Evolutionary conservation across 2,113 vertebrate species (phyloP), one percentile per base, ranked within the genome.

Genomic region (Xyliphius kryptos): DNA sequence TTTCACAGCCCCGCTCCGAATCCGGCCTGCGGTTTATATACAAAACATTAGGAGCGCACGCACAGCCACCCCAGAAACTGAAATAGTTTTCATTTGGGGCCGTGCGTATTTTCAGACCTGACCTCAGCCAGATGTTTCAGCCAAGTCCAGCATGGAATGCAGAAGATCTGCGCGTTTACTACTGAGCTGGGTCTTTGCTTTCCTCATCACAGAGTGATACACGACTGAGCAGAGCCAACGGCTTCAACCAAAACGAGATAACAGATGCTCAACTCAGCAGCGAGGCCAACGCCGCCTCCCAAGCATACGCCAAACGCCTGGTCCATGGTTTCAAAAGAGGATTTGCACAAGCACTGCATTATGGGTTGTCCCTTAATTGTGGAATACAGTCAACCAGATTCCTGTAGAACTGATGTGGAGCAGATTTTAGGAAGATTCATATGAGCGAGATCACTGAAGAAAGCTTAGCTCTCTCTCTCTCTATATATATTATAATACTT

Each of bases 331-430:
- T 66, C 58, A 16, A 40, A 21, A 61, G 44, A 36, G 36, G 46
- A 56, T 67, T 69, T 56, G 40, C 48, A 63, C 38, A 70, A 52
- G 48, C n/a, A 53, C 44, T 47, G 58, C 52, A 74, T 72, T 67
- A 69, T 58, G 53, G 69, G 48, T 67, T 63, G 49, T 57, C 72
- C 59, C 56, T 69, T 54, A 58, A 54, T 57, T 73, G 38, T 61
- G 14, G 50, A 54, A 61, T 61, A 47, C 26, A 32, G 26, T 32
- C 4, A 32, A 32, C 26, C 26, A 32, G 26, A 32, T 32, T 32
- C 7, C 26, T 32, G 26, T 32, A 32, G 26, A 32, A 32, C 26
- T 32, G 26, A 6, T 32, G 26, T 26, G 7, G 7, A 32, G 26
- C 26, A 41, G 10, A 32, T 32, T 32, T 32, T 32, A 3, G 7